Evolutionary conservation across 2,888 invertebrate species (phyloP), one percentile per base, ranked within the genome.

Genomic region (Mechanitis messenoides): DNA sequence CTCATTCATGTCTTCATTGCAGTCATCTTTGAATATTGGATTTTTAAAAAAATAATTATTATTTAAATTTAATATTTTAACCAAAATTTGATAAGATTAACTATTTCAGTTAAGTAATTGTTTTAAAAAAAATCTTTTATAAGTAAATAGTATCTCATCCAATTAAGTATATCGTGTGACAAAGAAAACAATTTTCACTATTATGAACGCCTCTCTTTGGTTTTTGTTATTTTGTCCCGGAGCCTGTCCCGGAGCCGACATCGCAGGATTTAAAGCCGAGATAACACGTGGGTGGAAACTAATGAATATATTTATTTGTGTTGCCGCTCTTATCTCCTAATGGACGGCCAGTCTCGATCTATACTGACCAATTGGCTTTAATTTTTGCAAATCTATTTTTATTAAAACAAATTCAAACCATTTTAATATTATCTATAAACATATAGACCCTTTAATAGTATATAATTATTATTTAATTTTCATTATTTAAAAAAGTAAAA

Each of bases 221-320:
- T 77, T 77, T 75, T 77, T 74, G 75, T 82, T 76, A 73, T 74
- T 72, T 72, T 73, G 67, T 72, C 68, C 63, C 66, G 66, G 76
- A 73, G 73, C 73, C 74, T 77, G 75, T 77, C 75, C 85, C 81
- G 84, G 77, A 83, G 81, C 81, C 83, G 85, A 83, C 83, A 78
- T 72, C 71, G 77, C 78, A 84, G 87, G 87, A 89, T 90, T 90
- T 90, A 90, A 83, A 85, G 81, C 77, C 79, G 76, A 80, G 87
- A 89, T 87, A 87, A 69, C 74, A 83, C 83, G 89, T 89, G 87
- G 90, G 89, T 87, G 90, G 89, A 83, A 80, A 83, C 85, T 89
- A 90, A 89, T 90, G 89, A 90, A 89, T 88, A 87, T 87, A 88
- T 86, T 87, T 89, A 88, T 88, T 89, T 88, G 81, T 81, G 80